phyloP scores from a whole-genome alignment of 2,888 invertebrate species.

The Drosophila multiciliata region DNA sequence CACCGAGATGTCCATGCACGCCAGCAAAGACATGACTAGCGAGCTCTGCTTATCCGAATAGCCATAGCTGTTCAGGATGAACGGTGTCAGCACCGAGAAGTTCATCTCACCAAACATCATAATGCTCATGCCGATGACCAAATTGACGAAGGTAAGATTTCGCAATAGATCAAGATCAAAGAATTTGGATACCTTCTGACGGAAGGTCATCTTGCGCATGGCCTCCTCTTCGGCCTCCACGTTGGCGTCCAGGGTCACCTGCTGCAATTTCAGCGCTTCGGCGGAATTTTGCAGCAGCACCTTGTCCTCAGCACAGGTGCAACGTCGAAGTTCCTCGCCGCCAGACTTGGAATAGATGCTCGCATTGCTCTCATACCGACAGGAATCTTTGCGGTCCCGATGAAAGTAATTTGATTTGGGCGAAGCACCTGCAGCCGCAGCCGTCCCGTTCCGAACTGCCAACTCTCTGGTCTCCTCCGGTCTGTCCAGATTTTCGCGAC shows the following conservation, averaged over 20 bases:
- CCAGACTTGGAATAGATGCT: constrained; percentile 79
- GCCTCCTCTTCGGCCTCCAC: constrained; percentile 81
- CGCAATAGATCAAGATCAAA: constrained; percentile 90
- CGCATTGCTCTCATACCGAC: constrained; percentile 78
- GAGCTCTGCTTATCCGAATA: constrained; percentile 87
- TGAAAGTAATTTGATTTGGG: constrained; percentile 86
- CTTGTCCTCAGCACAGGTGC: constrained; percentile 83
- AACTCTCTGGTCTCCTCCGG: constrained; percentile 38
- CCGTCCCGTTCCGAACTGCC: constrained; percentile 11
- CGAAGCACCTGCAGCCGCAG: constrained; percentile 38
- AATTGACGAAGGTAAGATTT: constrained; percentile 89
- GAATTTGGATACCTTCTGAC: constrained; percentile 87
- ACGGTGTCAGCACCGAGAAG: constrained; percentile 90
- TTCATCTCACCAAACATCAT: constrained; percentile 91
- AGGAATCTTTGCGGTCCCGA: constrained; percentile 86
- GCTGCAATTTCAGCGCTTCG: constrained; percentile 55
- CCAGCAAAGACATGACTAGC: constrained; percentile 89
- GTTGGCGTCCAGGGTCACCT: constrained; percentile 39
- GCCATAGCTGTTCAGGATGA: constrained; percentile 89
- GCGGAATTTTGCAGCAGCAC: constrained; percentile 72
- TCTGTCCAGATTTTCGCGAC: constrained; percentile 61
- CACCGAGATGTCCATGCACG: constrained; percentile 88
- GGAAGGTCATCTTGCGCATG: constrained; percentile 85
- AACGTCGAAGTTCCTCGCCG: constrained; percentile 63
- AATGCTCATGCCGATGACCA: constrained; percentile 89